phyloP scores from a whole-genome alignment of 2,797 vertebrate genomes.

The Lerista edwardsae region DNA sequence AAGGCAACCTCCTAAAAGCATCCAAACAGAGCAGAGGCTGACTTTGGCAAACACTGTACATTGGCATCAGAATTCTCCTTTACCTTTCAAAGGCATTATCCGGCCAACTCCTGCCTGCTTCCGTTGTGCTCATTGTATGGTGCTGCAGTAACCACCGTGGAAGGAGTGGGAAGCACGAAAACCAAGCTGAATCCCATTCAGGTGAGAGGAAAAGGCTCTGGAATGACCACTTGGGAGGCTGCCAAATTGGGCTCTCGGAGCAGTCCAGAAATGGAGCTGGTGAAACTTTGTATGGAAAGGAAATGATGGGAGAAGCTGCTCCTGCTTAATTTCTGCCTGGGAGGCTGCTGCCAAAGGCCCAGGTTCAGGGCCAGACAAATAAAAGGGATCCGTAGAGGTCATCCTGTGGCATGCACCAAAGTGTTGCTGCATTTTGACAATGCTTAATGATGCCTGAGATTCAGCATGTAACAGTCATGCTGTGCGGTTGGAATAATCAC shows the following conservation, averaged over 20 bases:
- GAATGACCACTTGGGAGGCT: background rate
- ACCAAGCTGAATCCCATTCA: conserved; percentile 83
- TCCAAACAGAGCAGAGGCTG: background rate
- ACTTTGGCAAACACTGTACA: no score
- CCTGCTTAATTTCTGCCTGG: background rate
- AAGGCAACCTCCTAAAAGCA: background rate
- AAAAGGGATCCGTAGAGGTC: no score
- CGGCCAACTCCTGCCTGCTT: conserved; percentile 82
- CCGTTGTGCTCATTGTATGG: conserved; percentile 82
- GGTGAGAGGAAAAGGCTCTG: conserved; percentile 63
- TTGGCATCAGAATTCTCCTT: conserved; percentile 35
- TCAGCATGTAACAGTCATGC: background rate
- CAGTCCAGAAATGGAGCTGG: background rate
- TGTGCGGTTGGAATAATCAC: background rate
- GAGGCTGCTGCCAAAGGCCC: background rate
- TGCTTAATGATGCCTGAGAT: background rate
- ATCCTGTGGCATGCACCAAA: background rate
- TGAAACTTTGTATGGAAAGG: background rate
- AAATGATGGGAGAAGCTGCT: background rate
- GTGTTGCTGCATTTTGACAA: background rate
- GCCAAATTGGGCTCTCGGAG: background rate
- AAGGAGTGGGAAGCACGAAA: conserved; percentile 83
- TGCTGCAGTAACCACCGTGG: conserved; percentile 82
- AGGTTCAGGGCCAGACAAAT: background rate
- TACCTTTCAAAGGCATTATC: conserved; percentile 74